These are phyloP conservation scores for Perca flavescens DNA, from an alignment of 2,113 vertebrate genomes.

Conservation along the genomic window DNA sequence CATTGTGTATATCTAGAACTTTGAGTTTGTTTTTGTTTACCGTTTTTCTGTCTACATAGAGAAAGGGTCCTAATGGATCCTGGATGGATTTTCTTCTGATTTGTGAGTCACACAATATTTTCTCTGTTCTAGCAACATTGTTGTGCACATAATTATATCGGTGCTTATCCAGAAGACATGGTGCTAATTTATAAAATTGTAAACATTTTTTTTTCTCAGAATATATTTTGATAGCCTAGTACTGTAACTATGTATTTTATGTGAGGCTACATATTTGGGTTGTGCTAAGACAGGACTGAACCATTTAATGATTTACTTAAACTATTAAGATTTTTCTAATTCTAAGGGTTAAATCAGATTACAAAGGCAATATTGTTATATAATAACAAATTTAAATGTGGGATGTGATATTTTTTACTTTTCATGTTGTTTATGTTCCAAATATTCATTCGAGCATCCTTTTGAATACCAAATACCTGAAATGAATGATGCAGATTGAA, in stretches of 20 bases:
- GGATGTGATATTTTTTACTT: slow-evolving; percentile 52
- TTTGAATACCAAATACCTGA: slow-evolving; percentile 71
- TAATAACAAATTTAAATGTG: slow-evolving; percentile 48
- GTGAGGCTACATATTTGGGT: slow-evolving; percentile 65
- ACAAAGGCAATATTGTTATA: slow-evolving; percentile 45
- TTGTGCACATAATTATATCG: slow-evolving; percentile 75
- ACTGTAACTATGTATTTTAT: slow-evolving; percentile 80
- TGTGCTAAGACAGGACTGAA: slow-evolving; percentile 59
- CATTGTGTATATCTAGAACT: slow-evolving; percentile 67
- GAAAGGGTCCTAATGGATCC: slow-evolving; percentile 47
- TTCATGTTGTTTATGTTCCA: slow-evolving; percentile 55
- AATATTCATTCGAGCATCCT: slow-evolving; percentile 36
- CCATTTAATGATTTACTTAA: slow-evolving; percentile 69
- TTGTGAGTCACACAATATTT: slow-evolving; percentile 33
- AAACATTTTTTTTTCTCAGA: slow-evolving; percentile 47
- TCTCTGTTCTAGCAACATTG: slow-evolving; percentile 69
- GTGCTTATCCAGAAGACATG: slow-evolving; percentile 75
- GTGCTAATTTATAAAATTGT: slow-evolving; percentile 85
- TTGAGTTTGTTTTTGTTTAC: slow-evolving; percentile 47
- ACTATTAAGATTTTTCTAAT: slow-evolving; percentile 69
- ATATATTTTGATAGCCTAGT: slow-evolving; percentile 77
- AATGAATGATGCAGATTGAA: slow-evolving; percentile 58
- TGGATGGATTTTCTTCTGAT: slow-evolving; percentile 16
- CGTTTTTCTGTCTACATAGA: slow-evolving; percentile 49
- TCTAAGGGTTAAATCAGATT: slow-evolving; percentile 35